phyloP scores from a whole-genome alignment of 2,797 vertebrate genomes.

The Steatocranus sp. region DNA sequence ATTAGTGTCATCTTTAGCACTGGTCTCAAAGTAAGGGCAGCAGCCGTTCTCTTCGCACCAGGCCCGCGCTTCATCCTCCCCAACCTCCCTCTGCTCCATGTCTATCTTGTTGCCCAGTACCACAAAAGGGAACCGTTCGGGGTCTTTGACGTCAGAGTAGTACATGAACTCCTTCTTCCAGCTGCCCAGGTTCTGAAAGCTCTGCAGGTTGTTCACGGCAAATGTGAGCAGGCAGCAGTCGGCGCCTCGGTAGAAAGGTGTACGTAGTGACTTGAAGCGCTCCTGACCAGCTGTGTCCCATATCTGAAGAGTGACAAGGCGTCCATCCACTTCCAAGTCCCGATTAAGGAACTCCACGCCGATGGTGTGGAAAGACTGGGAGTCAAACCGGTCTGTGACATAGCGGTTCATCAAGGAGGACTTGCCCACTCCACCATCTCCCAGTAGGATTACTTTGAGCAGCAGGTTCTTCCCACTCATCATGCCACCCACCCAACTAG shows the following conservation, averaged over 20 bases:
- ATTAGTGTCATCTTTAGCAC: conserved; percentile 97
- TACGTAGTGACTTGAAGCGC: conserved; percentile 94
- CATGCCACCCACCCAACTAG: conserved; percentile 52
- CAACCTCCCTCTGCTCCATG: conserved; percentile 87
- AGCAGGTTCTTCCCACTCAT: conserved; percentile 96
- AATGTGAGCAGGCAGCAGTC: conserved; percentile 98
- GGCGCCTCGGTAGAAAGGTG: conserved; percentile 94
- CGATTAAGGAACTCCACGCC: conserved; percentile 97
- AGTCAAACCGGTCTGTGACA: conserved; percentile 96
- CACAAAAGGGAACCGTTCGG: conserved; percentile 92
- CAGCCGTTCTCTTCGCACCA: conserved; percentile 93
- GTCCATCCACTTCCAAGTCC: conserved; percentile 94
- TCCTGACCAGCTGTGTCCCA: conserved; percentile 99
- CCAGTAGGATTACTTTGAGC: conserved; percentile 94
- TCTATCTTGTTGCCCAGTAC: conserved; percentile 97
- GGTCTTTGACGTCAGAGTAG: conserved; percentile 92
- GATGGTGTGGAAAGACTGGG: conserved; percentile 97
- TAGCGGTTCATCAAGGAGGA: conserved; percentile 99
- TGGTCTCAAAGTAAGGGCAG: conserved; percentile 96
- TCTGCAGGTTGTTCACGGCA: conserved; percentile 92
- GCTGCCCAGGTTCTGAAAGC: conserved; percentile 92
- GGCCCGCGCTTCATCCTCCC: conserved; percentile 86
- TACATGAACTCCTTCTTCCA: conserved; percentile 98
- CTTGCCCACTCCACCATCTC: conserved; percentile 97
- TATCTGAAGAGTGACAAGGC: conserved; percentile 94